Evolutionary conservation across 2,888 invertebrate genomes (phyloP), one percentile per base, ranked within the genome.

Genomic region (Hoplodrina ambigua): DNA sequence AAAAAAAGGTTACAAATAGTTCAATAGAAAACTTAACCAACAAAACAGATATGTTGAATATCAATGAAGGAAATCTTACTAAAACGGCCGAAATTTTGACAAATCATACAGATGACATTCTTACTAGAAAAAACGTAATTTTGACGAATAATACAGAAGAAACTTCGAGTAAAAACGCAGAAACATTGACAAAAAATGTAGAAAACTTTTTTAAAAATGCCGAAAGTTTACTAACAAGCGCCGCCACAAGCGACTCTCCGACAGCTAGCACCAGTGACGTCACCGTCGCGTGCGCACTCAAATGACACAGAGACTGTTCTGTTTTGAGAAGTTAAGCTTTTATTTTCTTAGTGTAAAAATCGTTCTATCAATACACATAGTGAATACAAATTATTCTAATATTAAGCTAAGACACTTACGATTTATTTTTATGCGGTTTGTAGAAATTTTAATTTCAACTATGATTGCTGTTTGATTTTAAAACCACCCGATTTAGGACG

Each of bases 381-480:
- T 81, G 74, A 85, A 84, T 84, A 82, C 85, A 86, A 83, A 83
- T 75, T 85, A 82, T 86, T 88, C 80, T 88, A 85, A 84, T 85
- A 75, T 78, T 86, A 88, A 87, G 87, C 83, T 84, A 84, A 86
- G 83, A 74, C 81, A 82, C 50, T 82, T 81, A 75, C 63, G 67
- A 82, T 82, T 82, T 84, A 84, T 86, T 83, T 85, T 82, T 85
- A 81, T 82, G 78, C 74, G 79, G 77, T 86, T 86, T 85, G 54
- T 87, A 88, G 83, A 85, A 72, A 83, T 84, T 81, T 72, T 76
- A 64, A 81, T 87, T 85, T 84, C 41, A 75, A 75, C 59, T 73
- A 75, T 65, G 54, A 78, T 72, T 80, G 75, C 62, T 69, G 65
- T 81, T 84, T 80, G 64, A 82, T 87, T 80, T 75, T 50, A 58